These are phyloP conservation scores for Chionoecetes opilio DNA, from an alignment of 1,140 invertebrate genomes.

Conservation along the genomic window DNA sequence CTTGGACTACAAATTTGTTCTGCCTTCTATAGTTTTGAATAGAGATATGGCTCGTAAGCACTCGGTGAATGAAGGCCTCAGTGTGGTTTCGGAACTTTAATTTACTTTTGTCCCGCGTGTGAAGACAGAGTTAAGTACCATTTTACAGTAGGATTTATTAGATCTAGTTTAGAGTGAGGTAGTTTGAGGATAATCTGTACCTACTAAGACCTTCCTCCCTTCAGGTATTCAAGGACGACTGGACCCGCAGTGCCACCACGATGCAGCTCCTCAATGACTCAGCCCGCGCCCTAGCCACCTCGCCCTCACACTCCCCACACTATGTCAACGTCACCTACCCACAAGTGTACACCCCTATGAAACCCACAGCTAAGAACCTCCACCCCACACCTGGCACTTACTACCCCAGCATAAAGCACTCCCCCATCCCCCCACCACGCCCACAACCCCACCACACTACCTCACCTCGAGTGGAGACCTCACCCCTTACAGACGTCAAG, in stretches of 20 bases:
- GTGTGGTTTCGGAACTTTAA: too few species aligned
- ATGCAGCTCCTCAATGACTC: slow-evolving; percentile 76
- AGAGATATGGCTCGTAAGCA: too few species aligned
- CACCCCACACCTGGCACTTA: not conserved
- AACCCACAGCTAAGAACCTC: not conserved
- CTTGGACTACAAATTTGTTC: too few species aligned
- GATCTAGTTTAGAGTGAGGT: too few species aligned
- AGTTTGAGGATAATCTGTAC: too few species aligned
- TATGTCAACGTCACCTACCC: slow-evolving; percentile 75
- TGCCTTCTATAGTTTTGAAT: too few species aligned
- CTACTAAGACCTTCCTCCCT: not conserved
- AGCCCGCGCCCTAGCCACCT: slow-evolving; percentile 66
- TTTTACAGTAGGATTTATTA: too few species aligned
- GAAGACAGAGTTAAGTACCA: too few species aligned
- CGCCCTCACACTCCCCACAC: slow-evolving; percentile 65
- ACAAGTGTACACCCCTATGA: slow-evolving; percentile 42
- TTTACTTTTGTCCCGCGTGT: too few species aligned
- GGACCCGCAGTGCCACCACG: slow-evolving; percentile 76
- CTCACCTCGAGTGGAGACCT: not conserved
- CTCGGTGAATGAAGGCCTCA: too few species aligned
- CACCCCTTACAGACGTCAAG: not conserved
- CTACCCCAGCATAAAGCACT: not conserved
- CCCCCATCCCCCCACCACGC: not conserved
- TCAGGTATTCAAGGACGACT: slow-evolving; percentile 80
- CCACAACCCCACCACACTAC: not conserved